These are phyloP conservation scores for Squalus acanthias DNA, from an alignment of 2,797 vertebrate species.

Conservation along the genomic window DNA sequence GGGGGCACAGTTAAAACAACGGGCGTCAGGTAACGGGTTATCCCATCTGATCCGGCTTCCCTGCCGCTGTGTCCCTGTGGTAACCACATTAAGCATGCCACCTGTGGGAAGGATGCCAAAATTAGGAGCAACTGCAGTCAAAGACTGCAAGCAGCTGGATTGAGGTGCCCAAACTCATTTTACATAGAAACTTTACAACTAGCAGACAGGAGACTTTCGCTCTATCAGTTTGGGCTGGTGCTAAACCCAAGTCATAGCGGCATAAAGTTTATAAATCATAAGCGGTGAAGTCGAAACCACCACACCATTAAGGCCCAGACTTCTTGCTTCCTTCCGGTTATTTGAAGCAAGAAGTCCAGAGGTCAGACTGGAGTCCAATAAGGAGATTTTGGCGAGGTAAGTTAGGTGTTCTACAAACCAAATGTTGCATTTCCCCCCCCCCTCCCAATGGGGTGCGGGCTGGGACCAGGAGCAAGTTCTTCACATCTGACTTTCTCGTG, in stretches of 20 bases:
- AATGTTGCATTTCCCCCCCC: not conserved
- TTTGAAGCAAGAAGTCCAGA: not conserved
- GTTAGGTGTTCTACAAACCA: not conserved
- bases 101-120: not conserved
- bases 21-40: not conserved
- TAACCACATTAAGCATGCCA: not conserved
- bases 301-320: not conserved
- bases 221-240: no score
- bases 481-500: no score
- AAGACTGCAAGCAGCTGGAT: not conserved
- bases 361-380: not conserved
- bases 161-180: not conserved
- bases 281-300: not conserved
- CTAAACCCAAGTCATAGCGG: no score
- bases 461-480: no score
- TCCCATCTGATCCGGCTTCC: not conserved
- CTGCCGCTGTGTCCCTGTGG: not conserved
- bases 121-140: not conserved
- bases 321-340: no score
- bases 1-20: no score
- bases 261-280: not conserved
- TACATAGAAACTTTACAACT: not conserved
- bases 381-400: not conserved
- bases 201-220: no score
- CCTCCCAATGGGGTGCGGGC: not conserved